These are phyloP conservation scores for Corythaixoides concolor DNA, from an alignment of 2,113 vertebrate genomes.

Conservation along the genomic window DNA sequence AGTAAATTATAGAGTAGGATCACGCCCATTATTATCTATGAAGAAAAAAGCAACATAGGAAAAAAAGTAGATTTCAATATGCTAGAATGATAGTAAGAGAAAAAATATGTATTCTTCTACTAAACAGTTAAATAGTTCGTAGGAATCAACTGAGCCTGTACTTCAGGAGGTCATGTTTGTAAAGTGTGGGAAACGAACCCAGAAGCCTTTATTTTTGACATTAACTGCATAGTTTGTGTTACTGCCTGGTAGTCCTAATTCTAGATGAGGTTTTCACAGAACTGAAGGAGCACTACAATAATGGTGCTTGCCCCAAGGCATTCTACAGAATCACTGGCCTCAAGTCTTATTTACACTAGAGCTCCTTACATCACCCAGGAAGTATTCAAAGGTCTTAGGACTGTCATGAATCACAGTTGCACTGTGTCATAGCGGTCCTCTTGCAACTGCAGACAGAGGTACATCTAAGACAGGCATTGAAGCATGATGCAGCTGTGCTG, in stretches of 20 bases:
- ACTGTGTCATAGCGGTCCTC: background rate
- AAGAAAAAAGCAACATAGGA: background rate
- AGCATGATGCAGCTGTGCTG: background rate
- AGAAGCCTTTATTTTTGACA: background rate
- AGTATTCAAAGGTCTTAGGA: background rate
- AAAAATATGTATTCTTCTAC: background rate
- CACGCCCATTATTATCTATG: slow-evolving; percentile 98
- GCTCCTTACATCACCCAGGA: background rate
- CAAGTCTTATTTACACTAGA: background rate
- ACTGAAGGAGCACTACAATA: background rate
- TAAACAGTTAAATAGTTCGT: background rate
- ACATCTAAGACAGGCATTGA: background rate
- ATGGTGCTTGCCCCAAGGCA: background rate
- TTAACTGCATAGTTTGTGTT: slow-evolving; percentile 2
- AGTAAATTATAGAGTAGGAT: slow-evolving; percentile 90
- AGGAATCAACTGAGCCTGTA: background rate
- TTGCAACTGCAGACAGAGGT: background rate
- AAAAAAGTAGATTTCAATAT: background rate
- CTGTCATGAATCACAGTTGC: background rate
- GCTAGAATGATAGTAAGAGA: background rate
- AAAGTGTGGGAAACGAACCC: slow-evolving; percentile 34
- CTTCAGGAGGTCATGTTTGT: background rate
- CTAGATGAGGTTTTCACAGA: background rate
- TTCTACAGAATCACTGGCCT: background rate
- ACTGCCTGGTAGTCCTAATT: background rate